Percentiles rank a stretch among this genome's conserved stretches.
These are phyloP conservation scores for Gambusia yucatana DNA, from an alignment of 2,797 vertebrate genomes.

Conservation along the genomic window DNA sequence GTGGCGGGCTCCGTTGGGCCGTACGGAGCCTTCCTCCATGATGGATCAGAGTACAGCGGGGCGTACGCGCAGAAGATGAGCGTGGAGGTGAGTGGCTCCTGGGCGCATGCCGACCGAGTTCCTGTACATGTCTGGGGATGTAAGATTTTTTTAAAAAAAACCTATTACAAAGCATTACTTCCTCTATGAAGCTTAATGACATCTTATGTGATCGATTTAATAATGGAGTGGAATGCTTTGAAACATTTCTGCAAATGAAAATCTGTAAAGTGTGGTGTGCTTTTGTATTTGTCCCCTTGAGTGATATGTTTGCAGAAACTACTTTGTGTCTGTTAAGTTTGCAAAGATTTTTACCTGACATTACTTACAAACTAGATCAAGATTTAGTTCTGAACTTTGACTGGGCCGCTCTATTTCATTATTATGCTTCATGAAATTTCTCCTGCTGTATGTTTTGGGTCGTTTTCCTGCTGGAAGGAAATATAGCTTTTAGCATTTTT, in stretches of 20 bases:
- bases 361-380: not conserved
- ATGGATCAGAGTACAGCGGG: constrained; percentile 86
- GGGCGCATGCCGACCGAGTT: not conserved
- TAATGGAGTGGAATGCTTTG: not conserved
- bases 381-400: not conserved
- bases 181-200: not conserved
- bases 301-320: not conserved
- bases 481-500: no score
- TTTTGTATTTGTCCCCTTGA: not conserved
- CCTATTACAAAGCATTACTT: not conserved
- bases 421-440: not conserved
- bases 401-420: not conserved
- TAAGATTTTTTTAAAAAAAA: not conserved
- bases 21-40: constrained; percentile 82
- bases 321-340: no score
- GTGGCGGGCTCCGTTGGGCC: constrained; percentile 86
- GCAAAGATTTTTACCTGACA: not conserved
- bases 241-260: not conserved
- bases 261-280: not conserved
- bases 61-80: constrained; percentile 79
- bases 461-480: not conserved
- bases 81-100: constrained; percentile 71
- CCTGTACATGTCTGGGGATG: not conserved
- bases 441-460: not conserved
- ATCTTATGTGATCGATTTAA: not conserved